These are phyloP conservation scores for Drosophila bifasciata DNA, from an alignment of 1,140 invertebrate genomes.

Conservation along the genomic window DNA sequence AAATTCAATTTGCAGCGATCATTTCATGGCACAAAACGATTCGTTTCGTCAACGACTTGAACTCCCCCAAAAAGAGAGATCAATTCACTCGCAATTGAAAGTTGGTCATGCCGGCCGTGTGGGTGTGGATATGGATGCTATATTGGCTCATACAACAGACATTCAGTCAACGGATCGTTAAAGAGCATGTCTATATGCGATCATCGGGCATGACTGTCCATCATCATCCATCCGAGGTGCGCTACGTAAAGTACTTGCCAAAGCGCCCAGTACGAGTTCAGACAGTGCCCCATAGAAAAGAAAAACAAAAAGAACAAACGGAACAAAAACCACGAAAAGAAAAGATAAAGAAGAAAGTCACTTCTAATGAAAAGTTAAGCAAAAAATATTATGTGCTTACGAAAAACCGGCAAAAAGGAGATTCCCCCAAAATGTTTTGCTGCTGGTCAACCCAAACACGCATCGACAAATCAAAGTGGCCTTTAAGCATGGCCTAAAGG, in stretches of 20 bases:
- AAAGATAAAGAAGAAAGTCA: neutral
- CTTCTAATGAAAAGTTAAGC: neutral
- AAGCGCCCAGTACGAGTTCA: too few relatives aligned
- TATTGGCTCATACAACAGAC: slow-evolving; percentile 24
- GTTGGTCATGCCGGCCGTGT: slow-evolving; percentile 39
- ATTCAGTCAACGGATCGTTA: neutral
- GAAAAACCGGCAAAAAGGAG: neutral
- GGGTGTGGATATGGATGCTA: slow-evolving; percentile 58
- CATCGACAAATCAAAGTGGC: slow-evolving; percentile 16
- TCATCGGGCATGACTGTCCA: neutral
- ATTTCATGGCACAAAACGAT: slow-evolving; percentile 55
- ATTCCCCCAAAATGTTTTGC: slow-evolving; percentile 5
- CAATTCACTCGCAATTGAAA: slow-evolving; percentile 29
- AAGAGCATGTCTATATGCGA: neutral
- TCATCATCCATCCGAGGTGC: neutral
- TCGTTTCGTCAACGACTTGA: slow-evolving; percentile 30
- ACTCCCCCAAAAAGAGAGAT: slow-evolving; percentile 31
- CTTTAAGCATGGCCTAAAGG: neutral
- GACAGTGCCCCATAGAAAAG: too few relatives aligned
- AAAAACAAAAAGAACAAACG: neutral
- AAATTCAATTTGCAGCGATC: slow-evolving; percentile 57
- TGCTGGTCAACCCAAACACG: slow-evolving; percentile 17
- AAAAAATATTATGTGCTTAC: slow-evolving; percentile 5
- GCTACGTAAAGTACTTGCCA: too few relatives aligned
- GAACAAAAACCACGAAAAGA: neutral